Evolutionary conservation across 2,888 invertebrate genomes (phyloP), one percentile per base, ranked within the genome.

Genomic region (Chrysina gloriosa): DNA sequence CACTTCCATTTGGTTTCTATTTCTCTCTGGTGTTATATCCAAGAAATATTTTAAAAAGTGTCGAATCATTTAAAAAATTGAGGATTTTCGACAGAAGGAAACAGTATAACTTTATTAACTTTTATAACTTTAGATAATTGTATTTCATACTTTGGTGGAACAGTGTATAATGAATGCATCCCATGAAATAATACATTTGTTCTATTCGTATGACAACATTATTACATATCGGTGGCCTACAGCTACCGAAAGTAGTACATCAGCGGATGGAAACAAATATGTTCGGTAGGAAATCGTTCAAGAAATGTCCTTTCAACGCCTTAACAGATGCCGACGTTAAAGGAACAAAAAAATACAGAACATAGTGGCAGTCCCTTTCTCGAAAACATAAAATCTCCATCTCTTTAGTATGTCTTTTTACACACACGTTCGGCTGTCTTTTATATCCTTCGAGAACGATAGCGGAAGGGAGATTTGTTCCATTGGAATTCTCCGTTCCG

Each of bases 311-410:
- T 39, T 56, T 56, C 56, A 39, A 36, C 56, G 39, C 56, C 56
- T 31, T 23, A 56, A 56, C 56, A 56, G 39, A 36, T 56, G 39
- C 56, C 56, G 56, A 56, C 56, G 56, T 36, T 56, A 39, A 56
- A 56, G 29, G 16, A 52, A 29, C 52, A 52, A 36, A 39, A 56
- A 56, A 56, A 56, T 19, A 36, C 36, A 36, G 19, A 25, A 21
- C 39, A 56, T 25, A 36, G 39, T 23, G 39, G 23, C 56, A 56
- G n/a, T 56, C 39, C 36, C 56, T 36, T 36, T 56, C 39, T 23
- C 39, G 56, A 56, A 56, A 56, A 56, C 56, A 56, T 56, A 56
- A 56, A 56, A 56, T 56, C 56, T 56, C 56, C 56, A 56, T 56
- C 56, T 56, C 56, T 39, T 36, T 36, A 56, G 56, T 56, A 56